Conservation (phyloP, 30 jellyfish, hydroid and myxozoan genomes). For the Hydra vulgaris region DNA sequence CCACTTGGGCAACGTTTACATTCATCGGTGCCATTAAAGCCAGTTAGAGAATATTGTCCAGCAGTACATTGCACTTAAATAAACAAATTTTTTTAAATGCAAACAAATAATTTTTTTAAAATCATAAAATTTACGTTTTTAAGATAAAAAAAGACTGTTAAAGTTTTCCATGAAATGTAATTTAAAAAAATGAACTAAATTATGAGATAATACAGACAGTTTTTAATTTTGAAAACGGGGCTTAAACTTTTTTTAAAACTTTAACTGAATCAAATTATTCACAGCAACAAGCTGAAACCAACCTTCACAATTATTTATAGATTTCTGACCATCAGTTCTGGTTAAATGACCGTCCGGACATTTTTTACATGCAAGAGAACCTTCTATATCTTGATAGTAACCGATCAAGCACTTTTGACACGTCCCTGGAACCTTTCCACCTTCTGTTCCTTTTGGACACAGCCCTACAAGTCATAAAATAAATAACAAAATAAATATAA, state of each 20-base stretch:
- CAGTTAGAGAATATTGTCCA: conserved; percentile 63
- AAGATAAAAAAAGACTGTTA: neutral
- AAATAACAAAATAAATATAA: no score
- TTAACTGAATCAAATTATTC: neutral
- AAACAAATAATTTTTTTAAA: neutral
- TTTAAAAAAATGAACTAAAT: no score
- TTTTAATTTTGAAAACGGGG: no score
- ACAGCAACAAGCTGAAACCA: neutral
- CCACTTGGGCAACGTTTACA: conserved; percentile 74
- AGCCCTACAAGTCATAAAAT: conserved; percentile 15
- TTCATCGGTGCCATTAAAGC: conserved; percentile 39
- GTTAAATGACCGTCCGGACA: conserved; percentile 65
- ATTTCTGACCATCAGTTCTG: conserved; percentile 24
- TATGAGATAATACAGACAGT: no score
- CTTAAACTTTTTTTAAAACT: neutral
- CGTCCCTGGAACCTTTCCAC: conserved; percentile 13
- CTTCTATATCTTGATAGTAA: conserved; percentile 55
- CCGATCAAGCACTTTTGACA: conserved; percentile 73
- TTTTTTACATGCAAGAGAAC: conserved; percentile 31
- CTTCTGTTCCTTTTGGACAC: conserved; percentile 57
- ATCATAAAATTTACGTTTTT: neutral
- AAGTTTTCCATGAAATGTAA: no score
- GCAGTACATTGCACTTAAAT: conserved; percentile 46
- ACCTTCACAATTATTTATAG: conserved; percentile 49
- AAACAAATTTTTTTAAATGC: neutral